Evolutionary conservation across 2,888 invertebrate genomes (phyloP), one percentile per base, ranked within the genome.

Genomic region (Therioaphis trifolii): DNA sequence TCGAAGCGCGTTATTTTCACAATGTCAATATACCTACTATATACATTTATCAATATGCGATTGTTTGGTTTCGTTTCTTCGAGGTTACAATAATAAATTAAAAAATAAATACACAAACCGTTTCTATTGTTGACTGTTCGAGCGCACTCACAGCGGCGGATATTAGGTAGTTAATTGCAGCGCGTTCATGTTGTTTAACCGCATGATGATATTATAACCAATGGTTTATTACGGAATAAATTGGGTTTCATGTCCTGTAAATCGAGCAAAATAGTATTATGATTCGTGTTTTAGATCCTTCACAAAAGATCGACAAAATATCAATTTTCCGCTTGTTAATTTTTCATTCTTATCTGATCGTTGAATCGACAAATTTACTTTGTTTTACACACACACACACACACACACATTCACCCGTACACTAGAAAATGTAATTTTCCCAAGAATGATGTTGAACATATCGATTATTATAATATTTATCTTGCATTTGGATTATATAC

Each of bases 311-410:
- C 49, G 61, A 80, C 55, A 7, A 69, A 63, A 46, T 35, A 82
- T 66, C 63, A 82, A 72, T 82, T 82, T 82, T 63, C 74, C 82
- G 82, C 82, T 82, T 24, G 82, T 82, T 82, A 72, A 63, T 61
- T 80, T 80, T 74, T 27, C 5, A 7, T n/a, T 43, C n/a, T 78
- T 78, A 78, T 78, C 68, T 55, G 78, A 77, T 68, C n/a, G 52
- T 78, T 24, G n/a, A 27, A n/a, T 55, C 40, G 27, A 40, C 14
- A 29, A 63, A 63, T 15, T 46, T 7, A 14, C 76, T 12, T 46
- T 29, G 27, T 63, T 63, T 76, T 27, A 9, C 43, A n/a, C 18
- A n/a, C 15, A 11, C 4, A 15, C n/a, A n/a, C n/a, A n/a, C n/a
- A n/a, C n/a, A n/a, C n/a, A n/a, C n/a, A n/a, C n/a, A n/a, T n/a